Evolutionary conservation across 2,888 invertebrate genomes (phyloP).

Genomic region (Taenaris catops): DNA sequence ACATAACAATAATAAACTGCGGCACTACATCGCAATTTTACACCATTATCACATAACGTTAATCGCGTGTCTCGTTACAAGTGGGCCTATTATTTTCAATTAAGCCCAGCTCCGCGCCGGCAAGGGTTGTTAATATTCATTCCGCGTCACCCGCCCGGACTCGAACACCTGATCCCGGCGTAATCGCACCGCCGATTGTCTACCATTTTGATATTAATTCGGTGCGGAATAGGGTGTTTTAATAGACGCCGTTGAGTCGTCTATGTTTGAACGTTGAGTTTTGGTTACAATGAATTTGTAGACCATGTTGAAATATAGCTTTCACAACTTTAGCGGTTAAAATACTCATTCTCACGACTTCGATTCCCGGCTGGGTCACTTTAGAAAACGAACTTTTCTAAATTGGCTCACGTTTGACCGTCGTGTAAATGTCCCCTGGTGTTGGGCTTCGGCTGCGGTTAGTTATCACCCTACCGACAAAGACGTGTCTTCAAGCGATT

Average conservation of each 20-base stretch:
- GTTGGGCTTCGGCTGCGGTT: too few relatives aligned
- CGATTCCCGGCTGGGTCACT: too few relatives aligned
- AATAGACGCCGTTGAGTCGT: slow-evolving; percentile 35
- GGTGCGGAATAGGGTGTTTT: slow-evolving; percentile 32
- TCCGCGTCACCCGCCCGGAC: slow-evolving; percentile 47
- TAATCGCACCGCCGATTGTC: slow-evolving; percentile 32
- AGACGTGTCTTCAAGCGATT: too few relatives aligned
- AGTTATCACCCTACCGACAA: too few relatives aligned
- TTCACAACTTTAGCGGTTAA: too few relatives aligned
- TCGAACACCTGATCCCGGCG: slow-evolving; percentile 45
- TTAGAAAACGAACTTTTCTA: too few relatives aligned
- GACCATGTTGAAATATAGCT: too few relatives aligned
- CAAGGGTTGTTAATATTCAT: slow-evolving; percentile 77
- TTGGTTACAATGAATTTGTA: slow-evolving; percentile 23
- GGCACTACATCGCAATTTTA: too few relatives aligned
- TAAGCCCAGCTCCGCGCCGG: slow-evolving; percentile 38
- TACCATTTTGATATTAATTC: slow-evolving; percentile 48
- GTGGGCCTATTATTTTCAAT: slow-evolving; percentile 69
- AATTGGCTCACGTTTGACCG: too few relatives aligned
- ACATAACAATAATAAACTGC: too few relatives aligned
- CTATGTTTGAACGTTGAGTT: slow-evolving; percentile 25
- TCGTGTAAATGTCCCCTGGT: too few relatives aligned
- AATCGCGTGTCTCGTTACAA: slow-evolving; percentile 49
- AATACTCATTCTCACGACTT: too few relatives aligned
- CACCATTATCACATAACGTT: slow-evolving; percentile 55